Evolutionary conservation across 2,888 invertebrate species (phyloP), one percentile per base, ranked within the genome.

Genomic region (Nezara viridula): DNA sequence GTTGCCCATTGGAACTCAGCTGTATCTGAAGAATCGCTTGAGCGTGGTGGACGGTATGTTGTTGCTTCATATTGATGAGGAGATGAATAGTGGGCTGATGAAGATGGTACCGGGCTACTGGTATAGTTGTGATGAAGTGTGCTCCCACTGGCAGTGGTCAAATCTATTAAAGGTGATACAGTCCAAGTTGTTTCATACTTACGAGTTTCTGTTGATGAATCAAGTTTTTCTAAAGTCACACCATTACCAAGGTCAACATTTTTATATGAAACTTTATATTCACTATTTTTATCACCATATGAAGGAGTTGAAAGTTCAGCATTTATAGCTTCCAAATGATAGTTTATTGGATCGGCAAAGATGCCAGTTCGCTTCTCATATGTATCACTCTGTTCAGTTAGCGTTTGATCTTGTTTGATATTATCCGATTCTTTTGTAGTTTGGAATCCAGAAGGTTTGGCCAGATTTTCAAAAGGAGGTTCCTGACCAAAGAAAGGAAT

Each of bases 231-330:
- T 40, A 90, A 85, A 37, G 90, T 90, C 27, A 90, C 90, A 73
- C 91, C 91, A 89, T 90, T 90, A 37, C 91, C 91, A 47, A 90
- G 85, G 86, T 90, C 89, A 27, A 90, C 89, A 81, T 86, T 66
- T 50, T 89, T 81, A 32, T 89, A 89, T 27, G 89, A 85, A 44
- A 50, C 49, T 24, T 66, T 85, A 24, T 86, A 86, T 49, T 89
- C 86, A 49, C 60, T 49, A 60, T 85, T 89, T n/a, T 81, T 81
- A 47, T 81, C 81, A 50, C 52, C 52, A 14, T 77, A 66, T 21
- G 88, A 81, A 37, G 88, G 85, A 37, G 89, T 66, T 21, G 86
- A 66, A 40, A 49, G 86, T 44, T 49, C 85, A 37, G 49, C 55
- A 40, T 88, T 88, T 21, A 77, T 50, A 37, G 86, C 66, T 50